Conservation (phyloP, 2,888 invertebrate genomes). For the Plagodis pulveraria region DNA sequence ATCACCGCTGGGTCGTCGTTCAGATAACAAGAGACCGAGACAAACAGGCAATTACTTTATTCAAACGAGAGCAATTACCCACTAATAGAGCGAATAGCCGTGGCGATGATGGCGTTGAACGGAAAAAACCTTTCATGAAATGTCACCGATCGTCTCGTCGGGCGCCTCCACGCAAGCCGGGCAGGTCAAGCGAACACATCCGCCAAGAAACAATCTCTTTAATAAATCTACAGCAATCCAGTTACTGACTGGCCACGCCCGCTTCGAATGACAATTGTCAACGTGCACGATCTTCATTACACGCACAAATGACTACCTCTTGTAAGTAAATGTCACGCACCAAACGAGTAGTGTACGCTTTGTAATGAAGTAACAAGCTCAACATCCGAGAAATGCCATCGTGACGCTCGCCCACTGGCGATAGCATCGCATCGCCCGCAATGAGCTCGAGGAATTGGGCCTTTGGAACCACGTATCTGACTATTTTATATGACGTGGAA, state of each 20-base stretch:
- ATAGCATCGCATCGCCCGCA: constrained; percentile 65
- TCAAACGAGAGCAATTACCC: constrained; percentile 57
- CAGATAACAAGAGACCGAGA: constrained; percentile 41
- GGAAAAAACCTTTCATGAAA: constrained; percentile 52
- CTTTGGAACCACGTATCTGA: constrained; percentile 47
- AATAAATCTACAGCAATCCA: constrained; percentile 55
- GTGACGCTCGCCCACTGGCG: constrained; percentile 68
- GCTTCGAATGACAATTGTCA: constrained; percentile 45
- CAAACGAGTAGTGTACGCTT: constrained; percentile 45
- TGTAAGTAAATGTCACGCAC: constrained; percentile 52
- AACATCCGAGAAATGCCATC: constrained; percentile 61
- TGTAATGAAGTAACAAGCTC: constrained; percentile 53
- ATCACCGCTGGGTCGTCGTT: constrained; percentile 46
- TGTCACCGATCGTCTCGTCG: constrained; percentile 40
- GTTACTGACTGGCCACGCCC: constrained; percentile 54
- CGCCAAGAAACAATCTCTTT: constrained; percentile 52
- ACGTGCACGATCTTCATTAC: constrained; percentile 62
- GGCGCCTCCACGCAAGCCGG: constrained; percentile 20
- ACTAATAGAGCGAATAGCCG: constrained; percentile 50
- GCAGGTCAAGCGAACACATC: constrained; percentile 48
- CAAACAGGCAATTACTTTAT: constrained; percentile 49
- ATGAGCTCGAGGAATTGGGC: constrained; percentile 63
- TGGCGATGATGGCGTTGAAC: constrained; percentile 13
- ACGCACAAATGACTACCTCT: constrained; percentile 54
- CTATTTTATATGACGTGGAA: constrained; percentile 49